Percentiles rank a stretch among this genome's conserved stretches.
These are phyloP conservation scores for Folsomia candida DNA, from an alignment of 2,888 invertebrate species.

Conservation along the genomic window DNA sequence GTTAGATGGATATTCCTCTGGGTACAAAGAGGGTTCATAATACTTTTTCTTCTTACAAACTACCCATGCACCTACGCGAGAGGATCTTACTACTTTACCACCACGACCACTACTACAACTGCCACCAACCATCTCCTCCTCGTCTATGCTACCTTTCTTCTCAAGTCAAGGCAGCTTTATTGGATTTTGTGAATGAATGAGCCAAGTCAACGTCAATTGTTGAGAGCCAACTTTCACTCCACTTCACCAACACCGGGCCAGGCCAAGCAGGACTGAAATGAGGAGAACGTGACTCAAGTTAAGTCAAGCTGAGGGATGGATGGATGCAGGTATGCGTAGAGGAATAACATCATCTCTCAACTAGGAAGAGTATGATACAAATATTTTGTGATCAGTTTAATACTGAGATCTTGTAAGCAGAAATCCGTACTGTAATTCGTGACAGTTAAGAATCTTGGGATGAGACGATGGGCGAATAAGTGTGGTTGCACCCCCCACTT, in stretches of 20 bases:
- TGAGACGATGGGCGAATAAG: too few relatives aligned
- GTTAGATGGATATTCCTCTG: background rate
- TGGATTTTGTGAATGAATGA: constrained; percentile 23
- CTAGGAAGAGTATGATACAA: too few relatives aligned
- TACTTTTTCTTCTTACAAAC: background rate
- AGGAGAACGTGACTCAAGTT: background rate
- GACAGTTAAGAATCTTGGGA: too few relatives aligned
- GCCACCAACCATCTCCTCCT: too few relatives aligned
- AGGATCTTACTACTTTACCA: background rate
- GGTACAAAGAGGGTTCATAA: background rate
- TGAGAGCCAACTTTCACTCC: background rate
- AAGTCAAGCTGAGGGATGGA: too few relatives aligned
- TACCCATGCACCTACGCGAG: background rate
- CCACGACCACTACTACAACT: background rate
- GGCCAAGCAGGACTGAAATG: background rate
- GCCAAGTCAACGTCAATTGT: constrained; percentile 6
- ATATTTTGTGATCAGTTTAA: too few relatives aligned
- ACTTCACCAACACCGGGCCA: background rate
- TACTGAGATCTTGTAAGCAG: too few relatives aligned
- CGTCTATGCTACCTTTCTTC: background rate
- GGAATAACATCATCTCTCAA: too few relatives aligned
- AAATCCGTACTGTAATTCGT: too few relatives aligned
- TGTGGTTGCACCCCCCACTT: too few relatives aligned
- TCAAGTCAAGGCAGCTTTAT: constrained; percentile 1
- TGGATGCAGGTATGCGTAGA: background rate